These are phyloP conservation scores for Hydropotes inermis DNA, from an alignment of 2,113 vertebrate species.

Conservation along the genomic window DNA sequence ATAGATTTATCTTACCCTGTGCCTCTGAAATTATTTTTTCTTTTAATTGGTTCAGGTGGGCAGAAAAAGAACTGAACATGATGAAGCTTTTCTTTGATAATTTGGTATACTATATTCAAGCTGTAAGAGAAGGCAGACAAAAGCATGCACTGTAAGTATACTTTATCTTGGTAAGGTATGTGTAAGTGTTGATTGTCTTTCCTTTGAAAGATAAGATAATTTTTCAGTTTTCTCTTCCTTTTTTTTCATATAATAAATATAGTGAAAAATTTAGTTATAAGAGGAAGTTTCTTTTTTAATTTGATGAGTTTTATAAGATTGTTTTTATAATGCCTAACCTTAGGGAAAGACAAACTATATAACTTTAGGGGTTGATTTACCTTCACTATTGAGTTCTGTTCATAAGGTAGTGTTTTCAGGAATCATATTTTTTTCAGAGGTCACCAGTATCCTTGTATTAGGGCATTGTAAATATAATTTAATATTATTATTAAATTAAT, in stretches of 20 bases:
- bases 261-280: neutral
- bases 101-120: constrained; percentile 97
- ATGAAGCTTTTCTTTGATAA: constrained; percentile 99
- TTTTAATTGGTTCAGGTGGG: constrained; percentile 90
- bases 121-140: constrained; percentile 92
- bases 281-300: neutral
- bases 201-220: neutral
- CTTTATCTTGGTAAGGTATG: neutral
- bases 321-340: neutral
- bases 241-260: neutral
- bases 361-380: neutral
- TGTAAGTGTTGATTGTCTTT: neutral
- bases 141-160: constrained; percentile 95
- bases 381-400: constrained; percentile 8
- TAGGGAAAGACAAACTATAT: neutral
- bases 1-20: neutral
- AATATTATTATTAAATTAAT: neutral
- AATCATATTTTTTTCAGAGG: neutral
- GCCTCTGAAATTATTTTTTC: constrained; percentile 50
- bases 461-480: neutral
- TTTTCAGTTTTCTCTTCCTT: neutral
- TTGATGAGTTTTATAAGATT: neutral
- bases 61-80: constrained; percentile 98
- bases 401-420: neutral
- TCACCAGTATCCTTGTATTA: neutral